phyloP scores from a whole-genome alignment of 2,113 vertebrate species.

The Marmota monax region DNA sequence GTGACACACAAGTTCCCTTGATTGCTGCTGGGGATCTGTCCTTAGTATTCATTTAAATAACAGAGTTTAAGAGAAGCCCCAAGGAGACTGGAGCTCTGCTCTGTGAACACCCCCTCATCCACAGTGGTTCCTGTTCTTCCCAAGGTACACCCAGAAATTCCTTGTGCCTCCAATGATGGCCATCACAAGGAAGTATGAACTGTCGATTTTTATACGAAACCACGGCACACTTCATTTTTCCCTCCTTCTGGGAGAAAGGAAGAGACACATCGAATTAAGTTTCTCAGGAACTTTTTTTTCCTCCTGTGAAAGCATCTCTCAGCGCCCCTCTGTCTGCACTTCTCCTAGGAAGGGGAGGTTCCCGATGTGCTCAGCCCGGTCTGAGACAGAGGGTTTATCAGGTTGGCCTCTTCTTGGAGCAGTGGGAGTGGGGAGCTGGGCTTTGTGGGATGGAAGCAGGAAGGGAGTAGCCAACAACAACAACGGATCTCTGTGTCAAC shows the following conservation, averaged over 20 bases:
- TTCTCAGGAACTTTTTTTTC: background rate
- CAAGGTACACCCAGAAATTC: background rate
- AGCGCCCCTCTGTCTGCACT: background rate
- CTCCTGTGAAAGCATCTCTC: background rate
- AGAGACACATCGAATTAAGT: background rate
- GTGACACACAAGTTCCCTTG: background rate
- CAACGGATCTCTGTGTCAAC: constrained; percentile 52
- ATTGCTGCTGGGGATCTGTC: background rate
- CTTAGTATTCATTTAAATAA: background rate
- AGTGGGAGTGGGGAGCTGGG: fast-evolving
- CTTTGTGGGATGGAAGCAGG: background rate
- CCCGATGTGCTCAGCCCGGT: fast-evolving
- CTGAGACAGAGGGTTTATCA: fast-evolving
- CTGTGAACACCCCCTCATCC: background rate
- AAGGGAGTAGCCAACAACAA: background rate
- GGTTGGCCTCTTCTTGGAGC: background rate
- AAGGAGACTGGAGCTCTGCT: background rate
- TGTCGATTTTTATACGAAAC: background rate
- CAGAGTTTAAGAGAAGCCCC: background rate
- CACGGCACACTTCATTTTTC: background rate
- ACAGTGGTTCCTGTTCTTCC: too few relatives aligned
- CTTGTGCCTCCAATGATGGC: background rate
- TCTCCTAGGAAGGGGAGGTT: background rate
- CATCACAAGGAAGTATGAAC: background rate
- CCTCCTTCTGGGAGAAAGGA: background rate